Conservation (phyloP, 2,888 invertebrate genomes). For the Pammene fasciana region DNA sequence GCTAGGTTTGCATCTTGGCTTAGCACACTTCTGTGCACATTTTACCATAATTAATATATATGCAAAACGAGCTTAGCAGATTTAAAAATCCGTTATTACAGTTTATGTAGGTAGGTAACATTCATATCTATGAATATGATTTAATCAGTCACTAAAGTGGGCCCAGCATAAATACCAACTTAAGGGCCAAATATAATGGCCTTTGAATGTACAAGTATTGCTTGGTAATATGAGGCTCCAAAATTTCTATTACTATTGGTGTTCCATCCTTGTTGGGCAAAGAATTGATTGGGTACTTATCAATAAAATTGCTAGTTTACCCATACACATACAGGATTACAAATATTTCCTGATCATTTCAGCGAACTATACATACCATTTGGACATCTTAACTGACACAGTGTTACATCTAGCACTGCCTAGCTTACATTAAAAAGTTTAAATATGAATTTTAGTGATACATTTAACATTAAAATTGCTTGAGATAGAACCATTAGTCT, state of each 20-base stretch:
- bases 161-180: slow-evolving; percentile 21
- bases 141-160: slow-evolving; percentile 18
- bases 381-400: slow-evolving; percentile 35
- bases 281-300: slow-evolving; percentile 23
- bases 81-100: slow-evolving; percentile 35
- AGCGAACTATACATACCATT: slow-evolving; percentile 19
- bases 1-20: slow-evolving; percentile 36
- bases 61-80: slow-evolving; percentile 37
- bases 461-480: slow-evolving; percentile 42
- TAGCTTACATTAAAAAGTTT: slow-evolving; percentile 41
- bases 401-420: slow-evolving; percentile 35
- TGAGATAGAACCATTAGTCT: slow-evolving; percentile 41
- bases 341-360: slow-evolving; percentile 2
- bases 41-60: slow-evolving; percentile 34
- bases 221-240: slow-evolving; percentile 32
- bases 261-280: slow-evolving; percentile 31
- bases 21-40: slow-evolving; percentile 30
- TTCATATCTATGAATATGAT: slow-evolving; percentile 23
- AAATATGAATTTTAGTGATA: slow-evolving; percentile 40
- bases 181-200: slow-evolving; percentile 23
- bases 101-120: slow-evolving; percentile 28
- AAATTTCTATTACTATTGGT: slow-evolving; percentile 32
- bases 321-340: slow-evolving; percentile 13
- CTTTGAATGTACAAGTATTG: slow-evolving; percentile 36
- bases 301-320: slow-evolving; percentile 22